phyloP scores from a whole-genome alignment of 1,140 invertebrate species.

The Galleria mellonella region DNA sequence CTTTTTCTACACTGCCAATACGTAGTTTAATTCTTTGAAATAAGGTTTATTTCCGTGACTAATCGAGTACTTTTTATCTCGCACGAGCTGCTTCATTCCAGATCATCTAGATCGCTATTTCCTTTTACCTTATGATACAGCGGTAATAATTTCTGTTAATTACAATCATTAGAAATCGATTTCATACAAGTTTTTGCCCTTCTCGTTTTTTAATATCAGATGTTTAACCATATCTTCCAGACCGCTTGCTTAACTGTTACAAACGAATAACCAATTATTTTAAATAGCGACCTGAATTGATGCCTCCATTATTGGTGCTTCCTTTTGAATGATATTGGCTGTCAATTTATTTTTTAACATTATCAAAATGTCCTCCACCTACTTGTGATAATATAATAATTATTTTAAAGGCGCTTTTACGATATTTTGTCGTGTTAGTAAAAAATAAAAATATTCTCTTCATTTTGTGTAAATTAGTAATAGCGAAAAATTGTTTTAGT shows the following conservation, averaged over 20 bases:
- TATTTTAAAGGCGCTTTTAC: too few species aligned
- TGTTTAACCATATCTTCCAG: neutral
- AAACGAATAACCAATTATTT: constrained; percentile 30
- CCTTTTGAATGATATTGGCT: neutral
- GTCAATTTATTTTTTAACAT: too few species aligned
- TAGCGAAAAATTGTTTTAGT: too few species aligned
- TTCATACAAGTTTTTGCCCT: neutral
- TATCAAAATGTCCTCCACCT: too few species aligned
- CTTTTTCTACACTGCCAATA: constrained; percentile 10
- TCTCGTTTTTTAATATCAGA: neutral
- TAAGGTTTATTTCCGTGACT: constrained; percentile 8
- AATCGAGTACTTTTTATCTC: neutral
- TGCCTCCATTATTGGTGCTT: constrained; percentile 19
- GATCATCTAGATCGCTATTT: constrained; percentile 10
- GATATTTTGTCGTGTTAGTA: too few species aligned
- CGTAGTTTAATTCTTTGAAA: constrained; percentile 5
- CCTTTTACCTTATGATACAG: constrained; percentile 4
- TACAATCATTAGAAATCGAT: neutral
- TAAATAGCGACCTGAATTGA: constrained; percentile 50
- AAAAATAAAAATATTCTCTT: too few species aligned
- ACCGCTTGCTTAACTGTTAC: constrained; percentile 6
- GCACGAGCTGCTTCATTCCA: neutral
- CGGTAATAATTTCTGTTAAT: neutral
- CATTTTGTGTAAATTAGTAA: too few species aligned
- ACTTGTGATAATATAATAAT: too few species aligned